Conservation (phyloP, 2,113 vertebrate species). For the Sakesphorus luctuosus region DNA sequence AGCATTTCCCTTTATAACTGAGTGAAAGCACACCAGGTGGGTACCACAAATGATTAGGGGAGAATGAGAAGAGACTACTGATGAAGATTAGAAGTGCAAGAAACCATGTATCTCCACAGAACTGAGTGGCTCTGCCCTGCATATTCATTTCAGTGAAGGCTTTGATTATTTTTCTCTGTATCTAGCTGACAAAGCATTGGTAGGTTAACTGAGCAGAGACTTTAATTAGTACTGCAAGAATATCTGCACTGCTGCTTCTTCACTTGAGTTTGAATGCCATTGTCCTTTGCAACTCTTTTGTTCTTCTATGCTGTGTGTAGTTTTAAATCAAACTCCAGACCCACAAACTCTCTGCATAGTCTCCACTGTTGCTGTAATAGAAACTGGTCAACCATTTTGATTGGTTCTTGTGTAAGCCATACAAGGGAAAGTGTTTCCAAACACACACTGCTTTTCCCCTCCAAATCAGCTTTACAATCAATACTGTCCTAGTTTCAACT, state of each 20-base stretch:
- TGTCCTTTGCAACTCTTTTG: neutral
- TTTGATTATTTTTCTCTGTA: neutral
- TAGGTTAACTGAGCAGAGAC: neutral
- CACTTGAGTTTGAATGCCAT: neutral
- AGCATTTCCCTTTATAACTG: neutral
- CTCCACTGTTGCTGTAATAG: neutral
- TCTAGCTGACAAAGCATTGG: neutral
- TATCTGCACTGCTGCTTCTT: neutral
- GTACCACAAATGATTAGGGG: neutral
- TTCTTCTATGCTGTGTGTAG: neutral
- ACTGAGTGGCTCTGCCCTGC: neutral
- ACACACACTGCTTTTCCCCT: neutral
- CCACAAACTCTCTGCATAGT: neutral
- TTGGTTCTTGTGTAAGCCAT: neutral
- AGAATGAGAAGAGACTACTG: neutral
- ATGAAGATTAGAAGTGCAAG: neutral
- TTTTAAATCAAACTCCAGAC: neutral
- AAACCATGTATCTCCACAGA: neutral
- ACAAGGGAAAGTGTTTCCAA: neutral
- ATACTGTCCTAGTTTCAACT: neutral
- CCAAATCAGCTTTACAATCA: neutral
- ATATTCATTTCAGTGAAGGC: neutral
- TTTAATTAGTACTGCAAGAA: neutral
- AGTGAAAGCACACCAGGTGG: neutral
- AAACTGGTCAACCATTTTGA: neutral